Evolutionary conservation across 2,113 vertebrate genomes (phyloP).

Genomic region (Rana temporaria): DNA sequence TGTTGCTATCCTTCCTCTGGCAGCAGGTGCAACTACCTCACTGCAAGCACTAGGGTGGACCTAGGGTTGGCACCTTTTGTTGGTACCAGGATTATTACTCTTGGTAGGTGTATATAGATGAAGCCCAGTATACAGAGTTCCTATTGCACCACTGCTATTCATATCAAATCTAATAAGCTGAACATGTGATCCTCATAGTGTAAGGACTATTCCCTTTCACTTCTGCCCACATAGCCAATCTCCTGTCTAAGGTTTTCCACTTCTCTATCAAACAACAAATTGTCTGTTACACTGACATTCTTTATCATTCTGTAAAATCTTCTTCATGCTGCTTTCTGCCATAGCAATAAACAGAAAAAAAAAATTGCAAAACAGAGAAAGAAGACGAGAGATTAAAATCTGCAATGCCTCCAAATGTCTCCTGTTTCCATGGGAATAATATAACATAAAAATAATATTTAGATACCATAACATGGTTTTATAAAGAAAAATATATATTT

Average conservation of each 20-base stretch:
- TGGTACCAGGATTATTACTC: too few species aligned
- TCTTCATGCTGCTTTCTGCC: neutral
- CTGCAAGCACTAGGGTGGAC: too few species aligned
- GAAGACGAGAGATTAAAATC: slow-evolving; percentile 5
- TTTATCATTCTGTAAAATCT: neutral
- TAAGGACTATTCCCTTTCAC: neutral
- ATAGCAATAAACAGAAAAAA: neutral
- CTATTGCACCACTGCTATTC: too few species aligned
- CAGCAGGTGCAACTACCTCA: too few species aligned
- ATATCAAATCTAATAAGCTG: too few species aligned
- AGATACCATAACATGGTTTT: neutral
- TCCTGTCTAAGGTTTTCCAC: neutral
- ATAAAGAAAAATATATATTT: too few species aligned
- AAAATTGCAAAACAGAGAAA: neutral
- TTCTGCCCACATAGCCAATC: neutral
- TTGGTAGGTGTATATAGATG: too few species aligned
- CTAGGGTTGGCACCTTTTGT: too few species aligned
- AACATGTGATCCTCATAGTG: neutral
- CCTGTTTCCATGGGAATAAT: slow-evolving; percentile 4
- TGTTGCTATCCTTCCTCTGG: too few species aligned
- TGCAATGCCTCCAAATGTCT: neutral
- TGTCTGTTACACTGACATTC: neutral
- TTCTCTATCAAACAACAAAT: slow-evolving; percentile 6
- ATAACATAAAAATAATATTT: slow-evolving; percentile 29
- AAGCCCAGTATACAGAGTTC: too few species aligned